Percentiles rank a stretch among this genome's conserved stretches.
Conservation (phyloP, 2,888 invertebrate genomes). For the Athalia rosae region DNA sequence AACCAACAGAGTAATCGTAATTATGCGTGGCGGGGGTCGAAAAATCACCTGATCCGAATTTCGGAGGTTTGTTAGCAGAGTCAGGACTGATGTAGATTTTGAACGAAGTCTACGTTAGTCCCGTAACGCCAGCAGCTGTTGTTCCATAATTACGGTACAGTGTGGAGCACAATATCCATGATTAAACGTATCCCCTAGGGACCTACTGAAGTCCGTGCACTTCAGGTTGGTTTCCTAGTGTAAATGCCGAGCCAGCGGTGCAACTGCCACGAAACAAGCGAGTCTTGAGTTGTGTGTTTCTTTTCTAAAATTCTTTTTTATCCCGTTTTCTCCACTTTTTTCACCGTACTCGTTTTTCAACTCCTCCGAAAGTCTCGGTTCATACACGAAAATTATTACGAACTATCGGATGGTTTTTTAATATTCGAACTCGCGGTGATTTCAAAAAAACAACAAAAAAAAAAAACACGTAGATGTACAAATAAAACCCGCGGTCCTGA, state of each 20-base stretch:
- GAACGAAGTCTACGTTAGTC: slow-evolving; percentile 10
- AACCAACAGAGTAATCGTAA: too few relatives aligned
- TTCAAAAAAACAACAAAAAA: too few relatives aligned
- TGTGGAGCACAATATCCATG: slow-evolving; percentile 46
- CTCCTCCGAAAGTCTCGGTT: too few relatives aligned
- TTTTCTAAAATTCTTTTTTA: neutral
- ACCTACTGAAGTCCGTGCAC: slow-evolving; percentile 32
- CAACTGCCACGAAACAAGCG: slow-evolving; percentile 26
- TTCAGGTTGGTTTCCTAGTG: slow-evolving; percentile 12
- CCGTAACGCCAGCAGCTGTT: slow-evolving; percentile 40
- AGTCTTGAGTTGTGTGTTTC: slow-evolving; percentile 12
- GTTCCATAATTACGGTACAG: slow-evolving; percentile 45
- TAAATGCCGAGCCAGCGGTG: slow-evolving; percentile 21
- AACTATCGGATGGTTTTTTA: too few relatives aligned
- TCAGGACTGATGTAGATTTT: neutral
- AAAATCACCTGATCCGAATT: too few relatives aligned
- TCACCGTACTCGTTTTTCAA: too few relatives aligned
- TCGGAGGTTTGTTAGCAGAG: neutral
- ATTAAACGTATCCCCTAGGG: slow-evolving; percentile 46
- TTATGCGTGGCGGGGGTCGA: too few relatives aligned
- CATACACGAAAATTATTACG: too few relatives aligned
- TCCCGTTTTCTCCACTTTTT: too few relatives aligned
- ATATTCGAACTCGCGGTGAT: too few relatives aligned
- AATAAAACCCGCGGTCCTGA: too few relatives aligned
- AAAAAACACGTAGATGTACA: too few relatives aligned